A percentile compares a stretch with the other conserved stretches of the same genome.
Evolutionary conservation across 2,113 vertebrate species (phyloP).

Genomic region (Sphaerodactylus townsendi): DNA sequence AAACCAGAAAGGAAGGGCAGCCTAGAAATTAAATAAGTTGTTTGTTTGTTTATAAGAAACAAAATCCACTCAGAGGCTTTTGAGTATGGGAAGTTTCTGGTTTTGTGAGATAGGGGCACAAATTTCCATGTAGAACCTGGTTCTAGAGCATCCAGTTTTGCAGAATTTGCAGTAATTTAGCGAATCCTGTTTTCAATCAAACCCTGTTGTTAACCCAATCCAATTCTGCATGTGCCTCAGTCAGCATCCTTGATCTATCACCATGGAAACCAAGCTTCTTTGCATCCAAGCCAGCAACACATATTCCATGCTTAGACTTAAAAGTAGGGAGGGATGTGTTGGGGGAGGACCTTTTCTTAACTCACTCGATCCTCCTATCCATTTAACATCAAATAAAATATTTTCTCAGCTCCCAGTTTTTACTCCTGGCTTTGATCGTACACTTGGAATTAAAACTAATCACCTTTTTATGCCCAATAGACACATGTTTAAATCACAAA

Average conservation of each 20-base stretch:
- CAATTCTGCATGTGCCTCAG: not conserved
- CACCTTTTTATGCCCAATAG: not conserved
- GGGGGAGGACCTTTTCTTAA: not conserved
- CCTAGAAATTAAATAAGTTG: too few relatives aligned
- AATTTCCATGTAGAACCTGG: not conserved
- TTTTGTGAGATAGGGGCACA: not conserved
- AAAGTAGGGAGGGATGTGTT: not conserved
- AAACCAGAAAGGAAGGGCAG: too few relatives aligned
- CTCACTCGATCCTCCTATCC: not conserved
- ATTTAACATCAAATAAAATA: not conserved
- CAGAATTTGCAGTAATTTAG: not conserved
- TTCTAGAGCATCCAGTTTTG: not conserved
- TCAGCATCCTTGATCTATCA: conserved; percentile 1
- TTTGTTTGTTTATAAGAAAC: too few relatives aligned
- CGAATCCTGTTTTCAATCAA: conserved; percentile 16
- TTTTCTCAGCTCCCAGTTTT: not conserved
- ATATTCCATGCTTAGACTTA: conserved; percentile 11
- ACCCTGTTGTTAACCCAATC: not conserved
- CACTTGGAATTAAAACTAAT: not conserved
- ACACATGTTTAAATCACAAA: not conserved
- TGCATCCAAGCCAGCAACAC: not conserved
- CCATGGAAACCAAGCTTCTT: conserved; percentile 26
- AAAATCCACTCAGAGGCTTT: not conserved
- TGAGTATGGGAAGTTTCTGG: not conserved
- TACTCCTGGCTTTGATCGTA: not conserved